phyloP scores from a whole-genome alignment of 2,888 invertebrate genomes.

The Odontomyia ornata region DNA sequence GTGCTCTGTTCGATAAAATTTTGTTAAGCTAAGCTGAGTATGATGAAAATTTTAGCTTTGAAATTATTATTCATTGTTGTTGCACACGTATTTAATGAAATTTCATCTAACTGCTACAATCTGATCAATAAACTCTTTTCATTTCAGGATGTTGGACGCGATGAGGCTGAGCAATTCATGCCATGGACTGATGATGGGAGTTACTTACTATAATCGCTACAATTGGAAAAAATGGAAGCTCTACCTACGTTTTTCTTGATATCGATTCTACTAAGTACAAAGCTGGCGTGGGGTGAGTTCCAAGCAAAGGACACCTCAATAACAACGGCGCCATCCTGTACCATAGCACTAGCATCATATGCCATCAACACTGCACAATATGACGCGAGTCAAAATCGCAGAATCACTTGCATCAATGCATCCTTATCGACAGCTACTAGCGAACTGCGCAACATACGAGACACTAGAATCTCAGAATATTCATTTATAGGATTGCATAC shows the following conservation, averaged over 20 bases:
- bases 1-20: no score
- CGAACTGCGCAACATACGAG: neutral
- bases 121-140: no score
- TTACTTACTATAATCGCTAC: conserved; percentile 24
- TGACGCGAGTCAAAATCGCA: conserved; percentile 17
- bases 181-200: conserved; percentile 40
- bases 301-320: neutral
- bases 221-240: conserved; percentile 42
- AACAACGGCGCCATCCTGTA: conserved; percentile 14
- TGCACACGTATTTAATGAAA: no score
- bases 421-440: conserved; percentile 7
- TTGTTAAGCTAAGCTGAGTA: no score
- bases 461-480: conserved; percentile 21
- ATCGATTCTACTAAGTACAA: conserved; percentile 38
- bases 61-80: no score
- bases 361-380: neutral
- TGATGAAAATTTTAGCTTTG: no score
- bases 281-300: conserved; percentile 20
- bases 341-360: conserved; percentile 9
- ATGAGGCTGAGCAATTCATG: conserved; percentile 15
- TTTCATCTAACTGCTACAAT: no score
- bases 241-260: conserved; percentile 44
- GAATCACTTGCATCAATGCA: conserved; percentile 23
- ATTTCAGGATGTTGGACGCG: conserved; percentile 27
- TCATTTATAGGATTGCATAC: conserved; percentile 2